Percentiles rank a stretch among this genome's conserved stretches.
Evolutionary conservation across 2,888 invertebrate genomes (phyloP).

Genomic region (Agonopterix subpropinquella): DNA sequence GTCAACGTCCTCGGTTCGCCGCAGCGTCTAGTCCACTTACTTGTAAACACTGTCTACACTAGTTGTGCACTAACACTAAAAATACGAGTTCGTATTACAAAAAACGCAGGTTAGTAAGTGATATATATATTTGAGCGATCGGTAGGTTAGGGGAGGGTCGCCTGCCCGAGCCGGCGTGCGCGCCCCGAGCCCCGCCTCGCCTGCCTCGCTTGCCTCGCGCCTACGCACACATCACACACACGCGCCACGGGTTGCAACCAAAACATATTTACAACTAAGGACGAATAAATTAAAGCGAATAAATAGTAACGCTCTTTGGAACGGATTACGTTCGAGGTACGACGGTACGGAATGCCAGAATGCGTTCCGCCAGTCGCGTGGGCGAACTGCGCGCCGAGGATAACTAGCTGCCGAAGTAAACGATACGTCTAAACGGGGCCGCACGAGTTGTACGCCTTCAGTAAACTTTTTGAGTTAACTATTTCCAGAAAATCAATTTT

Average conservation of each 20-base stretch:
- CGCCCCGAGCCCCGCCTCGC: slow-evolving; percentile 20
- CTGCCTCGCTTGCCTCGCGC: slow-evolving; percentile 10
- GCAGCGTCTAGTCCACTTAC: slow-evolving; percentile 15
- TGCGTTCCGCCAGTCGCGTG: slow-evolving; percentile 24
- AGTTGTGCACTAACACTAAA: slow-evolving; percentile 48
- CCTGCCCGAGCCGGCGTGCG: slow-evolving; percentile 37
- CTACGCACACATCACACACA: slow-evolving; percentile 15
- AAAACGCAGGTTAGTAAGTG: slow-evolving; percentile 26
- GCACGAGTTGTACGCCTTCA: slow-evolving; percentile 10
- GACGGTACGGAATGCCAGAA: slow-evolving; percentile 22
- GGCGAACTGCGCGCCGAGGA: slow-evolving; percentile 7
- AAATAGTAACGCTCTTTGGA: slow-evolving; percentile 67
- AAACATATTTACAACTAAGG: slow-evolving; percentile 28
- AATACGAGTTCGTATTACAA: slow-evolving; percentile 33
- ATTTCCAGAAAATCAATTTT: no score
- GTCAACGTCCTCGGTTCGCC: neutral
- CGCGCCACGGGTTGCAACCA: slow-evolving; percentile 22
- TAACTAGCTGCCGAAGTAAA: neutral
- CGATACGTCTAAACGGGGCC: slow-evolving; percentile 5
- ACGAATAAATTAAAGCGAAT: slow-evolving; percentile 58
- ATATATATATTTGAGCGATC: slow-evolving; percentile 26
- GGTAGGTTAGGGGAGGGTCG: slow-evolving; percentile 34
- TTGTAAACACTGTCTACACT: slow-evolving; percentile 35
- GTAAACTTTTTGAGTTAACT: no score
- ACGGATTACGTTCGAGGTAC: slow-evolving; percentile 57